These are phyloP conservation scores for Spea bombifrons DNA, from an alignment of 2,113 vertebrate genomes.

Conservation along the genomic window DNA sequence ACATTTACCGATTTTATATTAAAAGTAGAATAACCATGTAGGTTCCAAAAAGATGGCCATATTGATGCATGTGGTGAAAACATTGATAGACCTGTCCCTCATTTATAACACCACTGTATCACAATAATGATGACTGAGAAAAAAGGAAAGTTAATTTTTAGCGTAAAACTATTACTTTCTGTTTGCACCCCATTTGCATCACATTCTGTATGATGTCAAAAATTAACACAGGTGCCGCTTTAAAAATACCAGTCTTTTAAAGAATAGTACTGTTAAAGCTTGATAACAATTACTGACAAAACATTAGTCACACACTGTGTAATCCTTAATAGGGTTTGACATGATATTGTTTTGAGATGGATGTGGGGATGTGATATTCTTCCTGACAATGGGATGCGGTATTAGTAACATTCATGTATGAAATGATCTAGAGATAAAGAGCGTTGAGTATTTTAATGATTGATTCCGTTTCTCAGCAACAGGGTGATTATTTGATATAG, in stretches of 20 bases:
- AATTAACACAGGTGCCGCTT: neutral
- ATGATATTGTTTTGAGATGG: neutral
- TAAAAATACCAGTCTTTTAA: neutral
- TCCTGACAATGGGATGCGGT: neutral
- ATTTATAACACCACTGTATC: too few relatives aligned
- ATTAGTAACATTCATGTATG: constrained; percentile 16
- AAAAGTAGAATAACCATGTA: too few relatives aligned
- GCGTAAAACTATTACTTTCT: too few relatives aligned
- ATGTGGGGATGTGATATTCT: constrained; percentile 17
- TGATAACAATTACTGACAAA: constrained; percentile 8
- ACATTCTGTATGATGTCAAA: too few relatives aligned
- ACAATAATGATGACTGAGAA: too few relatives aligned
- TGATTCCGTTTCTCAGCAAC: constrained; percentile 26
- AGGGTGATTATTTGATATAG: constrained; percentile 15
- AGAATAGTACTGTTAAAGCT: neutral
- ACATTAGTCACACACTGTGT: constrained; percentile 5
- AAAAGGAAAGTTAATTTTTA: too few relatives aligned
- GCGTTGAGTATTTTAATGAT: neutral
- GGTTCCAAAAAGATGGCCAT: too few relatives aligned
- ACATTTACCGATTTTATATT: too few relatives aligned
- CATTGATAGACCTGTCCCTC: too few relatives aligned
- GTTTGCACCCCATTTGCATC: too few relatives aligned
- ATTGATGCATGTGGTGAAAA: too few relatives aligned
- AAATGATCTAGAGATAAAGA: constrained; percentile 4
- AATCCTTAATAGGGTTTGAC: constrained; percentile 22